Evolutionary conservation across 1,140 invertebrate species (phyloP), one percentile per base, ranked within the genome.

Genomic region (Zaprionus lachaisei): DNA sequence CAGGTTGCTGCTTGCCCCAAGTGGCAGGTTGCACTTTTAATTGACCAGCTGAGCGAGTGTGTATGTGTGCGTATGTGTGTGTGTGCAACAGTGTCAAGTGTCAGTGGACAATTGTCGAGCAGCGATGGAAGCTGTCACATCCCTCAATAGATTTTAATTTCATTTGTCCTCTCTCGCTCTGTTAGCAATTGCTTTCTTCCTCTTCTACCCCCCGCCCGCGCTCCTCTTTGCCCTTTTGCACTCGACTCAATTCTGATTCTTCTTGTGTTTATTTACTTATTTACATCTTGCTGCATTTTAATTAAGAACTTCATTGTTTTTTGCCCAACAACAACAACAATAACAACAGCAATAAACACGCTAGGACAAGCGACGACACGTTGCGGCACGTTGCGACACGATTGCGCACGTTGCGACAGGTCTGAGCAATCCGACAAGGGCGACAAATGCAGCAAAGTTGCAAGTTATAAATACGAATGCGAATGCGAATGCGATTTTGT

Each of bases 241-340:
- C 58, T 56, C 72, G 41, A 49, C 9, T 34, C 31, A 11, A 34
- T 7, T 26, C 57, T 31, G 38, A 47, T 15, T 47, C 44, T 9
- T 47, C 41, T 17, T 51, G 20, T 67, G 57, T 87, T 82, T 76
- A 67, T 83, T 80, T 72, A 57, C 66, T 62, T 57, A 62, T 73
- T 73, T 68, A 77, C 70, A 76, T 60, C 31, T 60, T 72, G 69
- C 68, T 81, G 81, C 84, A 83, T 81, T 87, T 83, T 78, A 87
- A 87, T 87, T 87, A 87, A 87, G 81, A 79, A 65, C 63, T 67
- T 72, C 77, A 77, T 83, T 82, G 83, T 85, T 58, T 71, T 77
- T 41, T 49, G 54, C 65, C 37, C 37, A 4, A 38, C 37, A 4
- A 38, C 12, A 14, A 38, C 37, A 38, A 12, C 37, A 38, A 15